A percentile compares a stretch with the other conserved stretches of the same genome.
Conservation (phyloP, 2,113 vertebrate species). For the Phodopus roborovskii region DNA sequence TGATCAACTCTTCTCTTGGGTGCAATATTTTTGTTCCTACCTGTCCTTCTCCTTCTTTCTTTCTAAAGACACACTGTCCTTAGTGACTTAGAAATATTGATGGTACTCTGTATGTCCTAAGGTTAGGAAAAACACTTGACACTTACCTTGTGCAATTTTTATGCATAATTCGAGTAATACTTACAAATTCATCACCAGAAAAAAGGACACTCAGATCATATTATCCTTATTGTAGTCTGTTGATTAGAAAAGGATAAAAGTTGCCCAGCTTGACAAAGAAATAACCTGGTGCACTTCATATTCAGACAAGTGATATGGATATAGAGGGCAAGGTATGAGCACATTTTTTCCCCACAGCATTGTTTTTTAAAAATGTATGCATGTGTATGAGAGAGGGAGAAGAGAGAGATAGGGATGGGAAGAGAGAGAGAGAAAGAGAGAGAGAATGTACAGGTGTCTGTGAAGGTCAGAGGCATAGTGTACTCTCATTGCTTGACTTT, state of each 20-base stretch:
- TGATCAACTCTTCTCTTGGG: not conserved
- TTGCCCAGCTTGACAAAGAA: not conserved
- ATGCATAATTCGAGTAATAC: not conserved
- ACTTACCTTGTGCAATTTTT: not conserved
- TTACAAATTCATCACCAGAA: not conserved
- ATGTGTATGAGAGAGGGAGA: not conserved
- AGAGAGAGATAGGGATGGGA: not conserved
- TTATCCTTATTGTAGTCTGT: not conserved
- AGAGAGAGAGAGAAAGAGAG: no score
- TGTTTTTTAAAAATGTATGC: not conserved
- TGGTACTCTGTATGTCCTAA: not conserved
- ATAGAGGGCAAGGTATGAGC: not conserved
- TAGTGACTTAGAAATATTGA: not conserved
- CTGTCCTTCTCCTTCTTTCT: not conserved
- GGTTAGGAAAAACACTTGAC: not conserved
- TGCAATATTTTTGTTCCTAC: not conserved
- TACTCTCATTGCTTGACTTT: no score
- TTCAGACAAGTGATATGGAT: not conserved
- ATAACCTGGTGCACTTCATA: not conserved
- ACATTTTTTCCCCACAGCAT: not conserved
- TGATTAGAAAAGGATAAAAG: not conserved
- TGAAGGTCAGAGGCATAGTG: not conserved
- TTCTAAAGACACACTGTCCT: not conserved
- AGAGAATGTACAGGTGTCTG: not conserved
- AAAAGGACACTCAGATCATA: not conserved